Evolutionary conservation across 2,797 vertebrate genomes (phyloP).

Genomic region (Rhodeus uyekii): DNA sequence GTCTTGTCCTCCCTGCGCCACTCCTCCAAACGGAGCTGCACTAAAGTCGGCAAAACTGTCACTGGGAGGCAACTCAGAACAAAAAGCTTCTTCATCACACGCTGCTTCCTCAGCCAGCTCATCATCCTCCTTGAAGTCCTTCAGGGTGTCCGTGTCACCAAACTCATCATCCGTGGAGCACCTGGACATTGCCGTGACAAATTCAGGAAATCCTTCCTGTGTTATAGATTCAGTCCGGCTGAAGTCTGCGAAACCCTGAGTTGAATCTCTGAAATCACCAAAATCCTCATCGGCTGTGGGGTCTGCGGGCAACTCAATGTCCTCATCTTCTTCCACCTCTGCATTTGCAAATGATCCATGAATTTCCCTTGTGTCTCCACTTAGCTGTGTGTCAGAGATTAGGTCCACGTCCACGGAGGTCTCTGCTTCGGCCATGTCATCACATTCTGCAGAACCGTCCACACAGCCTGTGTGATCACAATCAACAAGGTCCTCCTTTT

Average conservation of each 20-base stretch:
- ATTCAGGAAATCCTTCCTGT: slow-evolving; percentile 54
- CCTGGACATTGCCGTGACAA: slow-evolving; percentile 42
- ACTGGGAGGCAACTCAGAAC: slow-evolving; percentile 78
- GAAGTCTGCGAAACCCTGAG: slow-evolving; percentile 51
- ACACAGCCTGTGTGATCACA: slow-evolving; percentile 65
- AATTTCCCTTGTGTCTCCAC: slow-evolving; percentile 61
- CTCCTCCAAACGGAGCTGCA: slow-evolving; percentile 79
- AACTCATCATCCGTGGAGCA: slow-evolving; percentile 64
- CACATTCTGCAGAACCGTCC: slow-evolving; percentile 70
- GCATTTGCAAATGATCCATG: slow-evolving; percentile 62
- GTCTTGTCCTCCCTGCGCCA: slow-evolving; percentile 71
- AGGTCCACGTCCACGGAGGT: background rate
- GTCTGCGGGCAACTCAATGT: background rate
- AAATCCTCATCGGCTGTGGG: slow-evolving; percentile 49
- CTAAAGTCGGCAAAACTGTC: slow-evolving; percentile 97
- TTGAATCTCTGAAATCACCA: slow-evolving; percentile 42
- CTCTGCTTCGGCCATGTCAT: slow-evolving; percentile 57
- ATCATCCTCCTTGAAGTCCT: slow-evolving; percentile 58
- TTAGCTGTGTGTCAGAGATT: slow-evolving; percentile 31
- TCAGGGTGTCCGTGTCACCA: slow-evolving; percentile 75
- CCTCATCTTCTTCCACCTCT: slow-evolving; percentile 56
- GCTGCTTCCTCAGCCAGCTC: slow-evolving; percentile 40
- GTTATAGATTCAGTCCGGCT: slow-evolving; percentile 53
- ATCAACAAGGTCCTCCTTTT: slow-evolving; percentile 61
- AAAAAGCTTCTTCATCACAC: slow-evolving; percentile 52